These are phyloP conservation scores for Solea solea DNA, from an alignment of 2,113 vertebrate genomes.

Conservation along the genomic window DNA sequence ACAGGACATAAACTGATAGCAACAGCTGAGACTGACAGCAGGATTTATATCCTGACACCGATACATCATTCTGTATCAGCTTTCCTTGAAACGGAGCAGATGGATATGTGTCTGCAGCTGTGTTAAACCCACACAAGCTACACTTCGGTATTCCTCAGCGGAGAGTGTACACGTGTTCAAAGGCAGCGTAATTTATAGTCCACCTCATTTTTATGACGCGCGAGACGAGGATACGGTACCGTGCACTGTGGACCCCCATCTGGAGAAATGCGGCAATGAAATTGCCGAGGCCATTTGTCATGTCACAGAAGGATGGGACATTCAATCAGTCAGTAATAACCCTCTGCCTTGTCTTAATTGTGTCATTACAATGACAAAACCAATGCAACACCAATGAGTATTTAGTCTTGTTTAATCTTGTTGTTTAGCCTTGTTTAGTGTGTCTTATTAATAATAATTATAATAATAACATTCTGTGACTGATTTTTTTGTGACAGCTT, in stretches of 20 bases:
- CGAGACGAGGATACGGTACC: constrained; percentile 22
- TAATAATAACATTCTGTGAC: not conserved
- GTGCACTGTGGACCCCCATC: constrained; percentile 3
- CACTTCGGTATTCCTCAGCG: constrained; percentile 31
- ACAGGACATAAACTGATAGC: constrained; percentile 61
- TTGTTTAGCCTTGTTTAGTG: constrained; percentile 5
- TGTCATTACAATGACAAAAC: constrained; percentile 32
- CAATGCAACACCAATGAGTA: constrained; percentile 36
- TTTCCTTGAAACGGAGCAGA: constrained; percentile 47
- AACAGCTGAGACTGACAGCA: constrained; percentile 69
- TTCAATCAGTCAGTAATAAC: constrained; percentile 25
- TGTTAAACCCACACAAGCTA: constrained; percentile 40
- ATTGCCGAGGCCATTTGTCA: constrained; percentile 36
- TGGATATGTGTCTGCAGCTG: constrained; percentile 62
- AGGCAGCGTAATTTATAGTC: constrained; percentile 20
- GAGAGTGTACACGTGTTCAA: constrained; percentile 17
- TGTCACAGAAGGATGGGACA: constrained; percentile 16
- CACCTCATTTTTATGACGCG: constrained; percentile 23
- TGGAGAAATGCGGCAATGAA: constrained; percentile 32
- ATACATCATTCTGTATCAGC: constrained; percentile 64
- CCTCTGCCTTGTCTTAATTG: constrained; percentile 23
- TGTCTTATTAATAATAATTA: constrained; percentile 22
- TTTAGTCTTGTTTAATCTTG: constrained; percentile 11
- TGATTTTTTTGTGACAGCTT: not conserved
- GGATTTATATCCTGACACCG: constrained; percentile 68